Evolutionary conservation across 2,888 invertebrate species (phyloP), one percentile per base, ranked within the genome.

Genomic region (Harpalus rubripes): DNA sequence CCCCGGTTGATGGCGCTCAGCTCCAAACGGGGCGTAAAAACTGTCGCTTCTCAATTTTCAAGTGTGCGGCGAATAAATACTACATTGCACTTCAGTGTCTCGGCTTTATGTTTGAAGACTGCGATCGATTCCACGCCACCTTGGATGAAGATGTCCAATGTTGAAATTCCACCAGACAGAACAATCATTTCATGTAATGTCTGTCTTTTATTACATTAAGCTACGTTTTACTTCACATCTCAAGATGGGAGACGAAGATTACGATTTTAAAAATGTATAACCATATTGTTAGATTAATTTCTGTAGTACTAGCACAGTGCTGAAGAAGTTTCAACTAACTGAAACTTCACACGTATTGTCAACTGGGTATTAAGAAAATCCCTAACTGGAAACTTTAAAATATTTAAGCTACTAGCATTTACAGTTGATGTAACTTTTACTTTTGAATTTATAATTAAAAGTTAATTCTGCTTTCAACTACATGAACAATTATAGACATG

Each of bases 31-130:
- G 12, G 12, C 68, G 39, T 68, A 39, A 39, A 63, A 68, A 68
- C 32, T 39, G 68, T 68, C 68, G 32, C 68, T 68, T 39, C 68
- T 68, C 68, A 39, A 68, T 68, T 68, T 68, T 68, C 39, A 68
- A 68, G 68, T 68, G 8, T 39, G 39, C 1, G 68, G 68, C 63
- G 26, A 6, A 68, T 68, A 68, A 68, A 68, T 68, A 68, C n/a
- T 68, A 39, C 39, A 68, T 68, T 68, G 68, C 26, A 63, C 68
- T 68, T 7, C 15, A 39, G 32, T 68, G 68, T 26, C 32, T 32
- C 68, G 12, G n/a, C 32, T 68, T 68, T 39, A 68, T 26, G 68
- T 68, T 39, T 68, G 12, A n/a, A 63, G 63, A 63, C 63, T 7
- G n/a, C 68, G 32, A 68, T 68, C n/a, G 68, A 68, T 68, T 39